Percentiles rank a stretch among this genome's conserved stretches.
phyloP scores from a whole-genome alignment of 1,140 invertebrate genomes.

The Diachasma alloeum region DNA sequence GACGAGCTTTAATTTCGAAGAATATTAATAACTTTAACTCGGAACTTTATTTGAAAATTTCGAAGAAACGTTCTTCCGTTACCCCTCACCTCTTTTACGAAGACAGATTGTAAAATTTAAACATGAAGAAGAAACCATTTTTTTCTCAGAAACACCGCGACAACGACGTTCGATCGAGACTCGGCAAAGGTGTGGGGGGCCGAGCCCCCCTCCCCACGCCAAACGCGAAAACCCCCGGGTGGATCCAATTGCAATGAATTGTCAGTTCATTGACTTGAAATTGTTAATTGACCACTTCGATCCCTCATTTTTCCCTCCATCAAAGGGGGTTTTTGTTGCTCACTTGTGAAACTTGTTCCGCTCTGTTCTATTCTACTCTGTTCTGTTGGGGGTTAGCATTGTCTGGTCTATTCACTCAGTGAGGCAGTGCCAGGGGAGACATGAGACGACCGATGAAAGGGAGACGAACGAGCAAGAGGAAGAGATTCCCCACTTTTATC shows the following conservation, averaged over 20 bases:
- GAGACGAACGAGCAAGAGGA: background rate
- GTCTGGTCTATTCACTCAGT: background rate
- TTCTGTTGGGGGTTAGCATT: too few relatives aligned
- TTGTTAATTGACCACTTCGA: slow-evolving; percentile 31
- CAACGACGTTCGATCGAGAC: too few relatives aligned
- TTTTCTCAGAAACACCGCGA: too few relatives aligned
- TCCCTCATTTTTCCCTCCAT: slow-evolving; percentile 29
- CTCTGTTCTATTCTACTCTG: background rate
- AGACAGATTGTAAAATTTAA: too few relatives aligned
- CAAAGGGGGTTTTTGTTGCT: background rate
- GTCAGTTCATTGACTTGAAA: slow-evolving; percentile 25
- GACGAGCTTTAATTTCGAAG: too few relatives aligned
- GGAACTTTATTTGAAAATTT: too few relatives aligned
- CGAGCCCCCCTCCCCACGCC: too few relatives aligned
- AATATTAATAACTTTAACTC: too few relatives aligned
- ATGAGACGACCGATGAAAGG: background rate
- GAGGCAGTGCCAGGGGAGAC: slow-evolving; percentile 18
- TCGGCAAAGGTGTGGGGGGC: too few relatives aligned
- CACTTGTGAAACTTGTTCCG: background rate
- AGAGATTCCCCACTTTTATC: slow-evolving; percentile 26
- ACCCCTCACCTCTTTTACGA: too few relatives aligned
- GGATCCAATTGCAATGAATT: background rate
- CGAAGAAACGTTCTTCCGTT: too few relatives aligned
- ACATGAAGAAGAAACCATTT: too few relatives aligned
- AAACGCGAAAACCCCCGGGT: background rate